Evolutionary conservation across 2,888 invertebrate genomes (phyloP).

Genomic region (Drosophila mettleri): DNA sequence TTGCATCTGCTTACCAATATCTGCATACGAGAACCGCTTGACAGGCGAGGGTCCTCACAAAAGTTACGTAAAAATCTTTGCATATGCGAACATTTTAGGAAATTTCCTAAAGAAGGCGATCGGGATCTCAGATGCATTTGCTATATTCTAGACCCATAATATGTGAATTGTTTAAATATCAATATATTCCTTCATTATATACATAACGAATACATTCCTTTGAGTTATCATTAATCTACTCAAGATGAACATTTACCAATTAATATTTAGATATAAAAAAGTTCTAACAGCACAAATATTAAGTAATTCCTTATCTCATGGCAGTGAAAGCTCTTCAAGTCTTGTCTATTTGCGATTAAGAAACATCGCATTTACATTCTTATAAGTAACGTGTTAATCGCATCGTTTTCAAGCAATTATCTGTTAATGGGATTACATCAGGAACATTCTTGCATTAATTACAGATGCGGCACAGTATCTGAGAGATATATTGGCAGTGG

Average conservation of each 20-base stretch:
- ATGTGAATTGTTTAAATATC: no score
- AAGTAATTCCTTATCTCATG: no score
- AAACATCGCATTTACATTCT: background rate
- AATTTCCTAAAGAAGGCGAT: background rate
- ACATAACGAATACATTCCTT: no score
- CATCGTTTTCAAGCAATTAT: background rate
- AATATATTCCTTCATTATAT: no score
- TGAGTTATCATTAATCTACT: no score
- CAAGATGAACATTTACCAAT: no score
- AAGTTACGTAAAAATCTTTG: conserved; percentile 1
- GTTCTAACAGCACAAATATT: no score
- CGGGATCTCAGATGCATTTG: background rate
- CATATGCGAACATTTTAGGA: no score
- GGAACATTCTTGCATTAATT: conserved; percentile 6
- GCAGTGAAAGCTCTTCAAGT: no score
- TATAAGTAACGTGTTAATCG: background rate
- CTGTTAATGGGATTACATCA: background rate
- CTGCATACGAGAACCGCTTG: conserved; percentile 49
- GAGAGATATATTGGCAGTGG: conserved; percentile 40
- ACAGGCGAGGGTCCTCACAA: background rate
- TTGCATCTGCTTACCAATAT: conserved; percentile 49
- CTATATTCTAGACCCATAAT: no score
- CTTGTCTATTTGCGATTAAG: background rate
- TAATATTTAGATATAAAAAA: no score
- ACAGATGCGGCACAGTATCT: conserved; percentile 29